Evolutionary conservation across 2,113 vertebrate genomes (phyloP).

Genomic region (Pavo muticus): DNA sequence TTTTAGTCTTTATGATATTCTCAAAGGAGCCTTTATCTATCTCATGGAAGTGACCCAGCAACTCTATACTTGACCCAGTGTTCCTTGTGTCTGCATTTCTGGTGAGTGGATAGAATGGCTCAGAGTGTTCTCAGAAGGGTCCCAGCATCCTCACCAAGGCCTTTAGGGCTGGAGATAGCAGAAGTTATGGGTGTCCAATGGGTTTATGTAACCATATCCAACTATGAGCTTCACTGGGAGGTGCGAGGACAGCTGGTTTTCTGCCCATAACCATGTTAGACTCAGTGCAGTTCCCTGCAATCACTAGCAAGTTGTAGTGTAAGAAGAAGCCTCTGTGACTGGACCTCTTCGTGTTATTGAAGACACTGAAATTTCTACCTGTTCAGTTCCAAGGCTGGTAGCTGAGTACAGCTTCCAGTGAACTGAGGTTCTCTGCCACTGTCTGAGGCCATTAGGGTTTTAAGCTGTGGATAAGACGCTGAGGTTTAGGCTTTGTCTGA

Average conservation of each 20-base stretch:
- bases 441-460: neutral
- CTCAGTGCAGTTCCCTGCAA: neutral
- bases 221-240: neutral
- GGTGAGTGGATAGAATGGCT: neutral
- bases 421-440: neutral
- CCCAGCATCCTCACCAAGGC: neutral
- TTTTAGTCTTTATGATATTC: neutral
- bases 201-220: neutral
- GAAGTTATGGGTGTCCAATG: neutral
- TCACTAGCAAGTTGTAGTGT: neutral
- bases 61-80: neutral
- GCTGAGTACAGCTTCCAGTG: neutral
- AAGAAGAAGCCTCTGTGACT: neutral
- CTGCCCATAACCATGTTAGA: fast-evolving
- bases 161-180: neutral
- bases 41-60: neutral
- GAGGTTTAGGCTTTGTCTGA: neutral
- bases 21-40: neutral
- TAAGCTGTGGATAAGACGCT: neutral
- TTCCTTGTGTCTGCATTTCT: neutral
- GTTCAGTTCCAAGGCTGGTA: neutral
- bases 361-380: neutral
- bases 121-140: neutral
- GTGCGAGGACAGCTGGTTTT: neutral
- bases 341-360: neutral